Conservation (phyloP, 2,113 vertebrate species). For the Oryzias celebensis region DNA sequence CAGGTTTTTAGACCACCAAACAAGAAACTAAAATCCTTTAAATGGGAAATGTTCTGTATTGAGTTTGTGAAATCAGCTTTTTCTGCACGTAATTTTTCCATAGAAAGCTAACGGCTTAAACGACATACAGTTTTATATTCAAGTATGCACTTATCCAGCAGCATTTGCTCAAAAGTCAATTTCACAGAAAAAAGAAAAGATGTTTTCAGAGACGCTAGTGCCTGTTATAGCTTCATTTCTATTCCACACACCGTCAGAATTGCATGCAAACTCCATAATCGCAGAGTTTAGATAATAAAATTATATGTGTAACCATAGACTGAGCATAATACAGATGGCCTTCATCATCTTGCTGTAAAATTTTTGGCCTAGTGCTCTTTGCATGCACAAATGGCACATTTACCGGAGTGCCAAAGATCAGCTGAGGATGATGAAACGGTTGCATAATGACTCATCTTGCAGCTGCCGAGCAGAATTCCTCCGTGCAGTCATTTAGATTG, state of each 20-base stretch:
- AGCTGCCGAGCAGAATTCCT: neutral
- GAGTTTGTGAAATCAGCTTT: neutral
- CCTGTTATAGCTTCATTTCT: neutral
- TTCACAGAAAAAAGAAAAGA: slow-evolving; percentile 4
- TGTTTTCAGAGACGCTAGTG: neutral
- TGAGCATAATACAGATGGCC: neutral
- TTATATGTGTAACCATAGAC: neutral
- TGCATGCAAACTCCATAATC: neutral
- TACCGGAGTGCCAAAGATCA: neutral
- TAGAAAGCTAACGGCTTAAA: neutral
- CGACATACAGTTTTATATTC: slow-evolving; percentile 6
- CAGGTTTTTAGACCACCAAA: slow-evolving; percentile 9
- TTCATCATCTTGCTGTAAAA: neutral
- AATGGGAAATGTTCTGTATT: slow-evolving; percentile 1
- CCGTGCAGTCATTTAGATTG: neutral
- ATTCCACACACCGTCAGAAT: neutral
- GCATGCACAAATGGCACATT: neutral
- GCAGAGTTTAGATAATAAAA: no score
- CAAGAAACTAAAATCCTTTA: neutral
- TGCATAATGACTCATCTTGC: neutral
- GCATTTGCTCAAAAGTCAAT: slow-evolving; percentile 17
- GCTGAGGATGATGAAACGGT: neutral
- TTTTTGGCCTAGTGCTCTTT: neutral
- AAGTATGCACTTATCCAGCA: neutral
- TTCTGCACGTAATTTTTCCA: neutral